These are phyloP conservation scores for Dugesia japonica DNA, from an alignment of 2,888 invertebrate species.

Conservation along the genomic window DNA sequence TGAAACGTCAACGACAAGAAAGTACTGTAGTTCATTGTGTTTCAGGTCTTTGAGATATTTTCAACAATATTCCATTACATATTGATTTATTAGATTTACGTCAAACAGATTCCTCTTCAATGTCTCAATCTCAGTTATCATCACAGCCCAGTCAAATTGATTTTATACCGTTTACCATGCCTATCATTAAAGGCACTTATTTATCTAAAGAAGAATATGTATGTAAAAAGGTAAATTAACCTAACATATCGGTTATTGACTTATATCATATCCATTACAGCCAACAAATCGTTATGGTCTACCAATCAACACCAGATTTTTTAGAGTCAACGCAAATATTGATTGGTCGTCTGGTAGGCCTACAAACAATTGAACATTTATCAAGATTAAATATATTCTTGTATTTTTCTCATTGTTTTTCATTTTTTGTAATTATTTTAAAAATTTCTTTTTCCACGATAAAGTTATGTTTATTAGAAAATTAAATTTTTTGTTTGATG, in stretches of 20 bases:
- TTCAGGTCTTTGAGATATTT: neutral
- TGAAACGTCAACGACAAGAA: neutral
- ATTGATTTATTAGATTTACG: neutral
- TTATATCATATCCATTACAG: neutral
- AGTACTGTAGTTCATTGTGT: neutral
- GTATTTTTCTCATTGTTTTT: too few species aligned
- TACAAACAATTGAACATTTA: neutral
- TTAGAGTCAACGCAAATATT: neutral
- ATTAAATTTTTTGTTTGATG: too few species aligned
- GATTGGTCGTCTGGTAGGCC: neutral
- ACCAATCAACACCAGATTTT: neutral
- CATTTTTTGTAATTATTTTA: too few species aligned
- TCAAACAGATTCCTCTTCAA: neutral
- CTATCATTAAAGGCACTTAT: neutral
- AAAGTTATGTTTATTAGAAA: too few species aligned
- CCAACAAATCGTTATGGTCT: neutral
- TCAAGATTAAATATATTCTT: slow-evolving; percentile 16
- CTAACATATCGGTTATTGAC: neutral
- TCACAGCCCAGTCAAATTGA: neutral
- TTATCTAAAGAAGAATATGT: neutral
- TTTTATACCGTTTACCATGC: neutral
- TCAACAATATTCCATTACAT: too few species aligned
- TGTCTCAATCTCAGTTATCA: neutral
- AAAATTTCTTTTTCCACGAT: too few species aligned
- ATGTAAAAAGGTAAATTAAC: neutral